Evolutionary conservation across 1,140 invertebrate species (phyloP).

Genomic region (Gonatopus flavifemur): DNA sequence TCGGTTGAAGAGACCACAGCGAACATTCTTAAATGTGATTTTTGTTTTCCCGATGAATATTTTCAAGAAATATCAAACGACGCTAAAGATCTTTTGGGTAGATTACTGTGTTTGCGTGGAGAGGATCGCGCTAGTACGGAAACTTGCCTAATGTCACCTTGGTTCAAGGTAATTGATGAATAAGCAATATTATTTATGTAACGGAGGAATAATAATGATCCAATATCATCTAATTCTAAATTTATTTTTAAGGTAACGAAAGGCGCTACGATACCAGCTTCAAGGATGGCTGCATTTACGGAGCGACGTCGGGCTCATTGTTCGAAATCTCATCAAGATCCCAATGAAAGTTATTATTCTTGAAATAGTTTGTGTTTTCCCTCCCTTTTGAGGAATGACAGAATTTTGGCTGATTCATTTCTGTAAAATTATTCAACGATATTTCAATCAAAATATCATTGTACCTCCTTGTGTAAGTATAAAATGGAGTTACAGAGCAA

Average conservation of each 20-base stretch:
- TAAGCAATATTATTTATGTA: too few species aligned
- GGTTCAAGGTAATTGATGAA: conserved; percentile 59
- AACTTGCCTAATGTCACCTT: conserved; percentile 61
- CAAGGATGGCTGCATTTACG: conserved; percentile 52
- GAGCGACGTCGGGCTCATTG: conserved; percentile 52
- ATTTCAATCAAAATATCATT: too few species aligned
- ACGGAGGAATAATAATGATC: not conserved
- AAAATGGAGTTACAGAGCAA: too few species aligned
- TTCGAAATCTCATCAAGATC: conserved; percentile 50
- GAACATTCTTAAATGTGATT: conserved; percentile 81
- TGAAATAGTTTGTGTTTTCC: too few species aligned
- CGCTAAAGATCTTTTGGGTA: conserved; percentile 69
- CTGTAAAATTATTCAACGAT: too few species aligned
- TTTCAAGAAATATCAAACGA: conserved; percentile 71
- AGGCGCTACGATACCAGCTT: conserved; percentile 51
- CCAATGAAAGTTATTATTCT: conserved; percentile 50
- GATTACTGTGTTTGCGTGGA: conserved; percentile 65
- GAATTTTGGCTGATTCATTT: too few species aligned
- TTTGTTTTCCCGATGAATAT: conserved; percentile 80
- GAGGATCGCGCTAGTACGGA: conserved; percentile 60
- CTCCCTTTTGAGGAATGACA: too few species aligned
- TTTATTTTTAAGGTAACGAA: conserved; percentile 38
- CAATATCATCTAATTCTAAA: conserved; percentile 1
- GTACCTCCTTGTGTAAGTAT: too few species aligned
- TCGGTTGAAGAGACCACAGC: conserved; percentile 81